Base-by-base conservation (phyloP, 2,888 invertebrate species). In the Siphonodentalium dalli region DNA sequence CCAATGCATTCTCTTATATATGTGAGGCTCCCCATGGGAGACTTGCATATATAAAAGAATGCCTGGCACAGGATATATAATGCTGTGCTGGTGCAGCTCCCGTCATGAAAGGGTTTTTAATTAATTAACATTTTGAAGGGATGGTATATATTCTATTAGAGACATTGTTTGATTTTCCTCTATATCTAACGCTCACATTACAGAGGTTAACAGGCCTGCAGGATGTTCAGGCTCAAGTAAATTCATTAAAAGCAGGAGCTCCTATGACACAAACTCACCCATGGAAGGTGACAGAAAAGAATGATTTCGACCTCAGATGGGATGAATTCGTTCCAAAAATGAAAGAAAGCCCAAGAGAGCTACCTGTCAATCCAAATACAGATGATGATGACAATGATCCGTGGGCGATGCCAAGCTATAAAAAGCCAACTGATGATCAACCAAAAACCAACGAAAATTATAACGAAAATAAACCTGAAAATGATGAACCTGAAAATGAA, bases 191-290 rank as follows among this genome's bases (percentile, higher is more conserved):
- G 18, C 34, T 38, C 45, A 41, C 44, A 39, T 71, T 72, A 53
- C 68, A 74, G 74, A 66, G 72, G 39, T 45, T 69, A 23, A 58
- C 64, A 38, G 74, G 69, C 44, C 51, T 72, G n/a, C 68, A 71
- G 33, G 69, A 72, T 47, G 61, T 72, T 13, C 71, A 71, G 57
- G 55, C 63, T 18, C 70, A 73, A 58, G 52, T 73, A 24, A 68
- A 71, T 47, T 66, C 66, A 34, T 47, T 73, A 35, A 68, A 67
- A 44, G 63, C 66, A 34, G 56, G 61, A 15, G 53, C 55, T 27
- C n/a, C n/a, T n/a, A 61, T 55, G 44, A 46, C 59, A 18, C 54
- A 56, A 24, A 54, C 54, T 23, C 39, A 54, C n/a, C 54, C 52
- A 31, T 35, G 48, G 21, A 60, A 54, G 46, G 64, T 57, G 56